phyloP scores from a whole-genome alignment of 2,113 vertebrate species.

The Heloderma charlesbogerti region DNA sequence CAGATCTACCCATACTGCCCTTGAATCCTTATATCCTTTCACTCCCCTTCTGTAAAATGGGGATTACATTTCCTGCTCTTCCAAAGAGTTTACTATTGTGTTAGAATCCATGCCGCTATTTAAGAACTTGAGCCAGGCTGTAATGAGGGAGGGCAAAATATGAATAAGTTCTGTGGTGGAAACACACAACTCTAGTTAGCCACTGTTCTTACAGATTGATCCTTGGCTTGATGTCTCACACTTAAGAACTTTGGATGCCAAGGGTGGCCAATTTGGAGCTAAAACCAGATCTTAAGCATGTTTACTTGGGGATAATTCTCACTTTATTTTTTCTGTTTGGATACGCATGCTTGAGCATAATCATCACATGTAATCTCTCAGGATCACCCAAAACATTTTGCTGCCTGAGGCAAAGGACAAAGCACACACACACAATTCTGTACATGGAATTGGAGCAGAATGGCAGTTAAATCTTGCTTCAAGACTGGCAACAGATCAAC shows the following conservation, averaged over 20 bases:
- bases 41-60: not conserved
- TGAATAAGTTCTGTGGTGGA: not conserved
- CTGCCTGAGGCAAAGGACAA: too few species aligned
- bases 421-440: too few species aligned
- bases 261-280: not conserved
- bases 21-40: fast-evolving
- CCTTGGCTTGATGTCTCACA: not conserved
- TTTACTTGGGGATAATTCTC: not conserved
- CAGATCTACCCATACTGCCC: not conserved
- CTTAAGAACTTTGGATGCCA: not conserved
- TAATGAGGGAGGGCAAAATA: fast-evolving
- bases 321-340: not conserved
- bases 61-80: not conserved
- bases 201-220: not conserved
- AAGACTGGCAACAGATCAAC: too few species aligned
- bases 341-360: not conserved
- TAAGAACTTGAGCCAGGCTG: not conserved
- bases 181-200: not conserved
- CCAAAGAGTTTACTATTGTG: not conserved
- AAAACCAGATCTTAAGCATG: not conserved
- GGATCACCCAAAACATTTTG: too few species aligned
- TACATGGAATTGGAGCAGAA: too few species aligned
- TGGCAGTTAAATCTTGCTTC: too few species aligned
- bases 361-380: not conserved
- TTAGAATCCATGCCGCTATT: not conserved